Percentiles rank a stretch among this genome's conserved stretches.
Evolutionary conservation across 2,113 vertebrate genomes (phyloP).

Genomic region (Cygnus atratus): DNA sequence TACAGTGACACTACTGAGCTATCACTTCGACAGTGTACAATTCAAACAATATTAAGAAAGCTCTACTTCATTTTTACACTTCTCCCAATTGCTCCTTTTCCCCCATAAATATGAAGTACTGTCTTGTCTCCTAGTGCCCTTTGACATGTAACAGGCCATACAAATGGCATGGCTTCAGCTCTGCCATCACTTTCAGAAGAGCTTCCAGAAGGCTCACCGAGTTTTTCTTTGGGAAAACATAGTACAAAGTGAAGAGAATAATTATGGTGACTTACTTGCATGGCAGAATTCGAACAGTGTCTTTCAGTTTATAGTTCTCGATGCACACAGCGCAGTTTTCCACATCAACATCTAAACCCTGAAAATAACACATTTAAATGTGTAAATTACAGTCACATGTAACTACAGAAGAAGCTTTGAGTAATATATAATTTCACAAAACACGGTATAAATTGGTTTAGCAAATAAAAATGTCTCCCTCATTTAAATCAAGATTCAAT

Average conservation of each 20-base stretch:
- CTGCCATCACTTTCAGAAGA: neutral
- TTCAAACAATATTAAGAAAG: neutral
- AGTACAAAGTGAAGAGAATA: neutral
- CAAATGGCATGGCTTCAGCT: neutral
- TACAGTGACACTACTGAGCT: neutral
- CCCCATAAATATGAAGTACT: neutral
- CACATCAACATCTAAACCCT: slow-evolving; percentile 80
- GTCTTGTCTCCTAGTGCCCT: accelerated
- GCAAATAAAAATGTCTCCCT: neutral
- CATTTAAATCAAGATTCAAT: neutral
- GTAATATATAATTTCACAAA: neutral
- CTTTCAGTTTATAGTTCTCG: slow-evolving; percentile 83
- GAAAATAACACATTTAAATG: slow-evolving; percentile 20
- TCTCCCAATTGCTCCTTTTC: neutral
- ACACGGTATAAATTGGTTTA: neutral
- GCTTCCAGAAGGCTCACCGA: neutral
- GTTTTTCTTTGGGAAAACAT: neutral
- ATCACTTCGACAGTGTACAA: neutral
- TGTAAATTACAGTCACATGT: neutral
- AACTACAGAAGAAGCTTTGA: neutral
- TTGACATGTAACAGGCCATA: neutral
- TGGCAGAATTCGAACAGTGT: slow-evolving; percentile 82
- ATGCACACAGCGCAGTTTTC: slow-evolving; percentile 87
- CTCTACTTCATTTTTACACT: neutral
- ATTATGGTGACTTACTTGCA: slow-evolving; percentile 78